Percentiles rank a stretch among this genome's conserved stretches.
phyloP scores from a whole-genome alignment of 2,113 vertebrate genomes.

The Zosterops lateralis region DNA sequence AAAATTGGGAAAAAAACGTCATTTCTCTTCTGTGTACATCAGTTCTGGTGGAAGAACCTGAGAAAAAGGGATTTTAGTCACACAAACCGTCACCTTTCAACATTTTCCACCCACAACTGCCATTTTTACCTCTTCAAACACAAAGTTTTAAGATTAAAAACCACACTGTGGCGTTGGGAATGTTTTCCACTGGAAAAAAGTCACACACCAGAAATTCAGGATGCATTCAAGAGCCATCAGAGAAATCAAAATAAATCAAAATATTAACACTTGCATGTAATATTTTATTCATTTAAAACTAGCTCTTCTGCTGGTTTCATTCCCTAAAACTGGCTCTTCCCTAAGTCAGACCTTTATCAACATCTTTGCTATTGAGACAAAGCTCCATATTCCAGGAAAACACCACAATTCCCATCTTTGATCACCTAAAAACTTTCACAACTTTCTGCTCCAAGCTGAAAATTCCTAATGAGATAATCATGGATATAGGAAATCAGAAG shows the following conservation, averaged over 20 bases:
- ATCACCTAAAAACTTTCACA: rapidly evolving
- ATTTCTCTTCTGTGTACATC: neutral
- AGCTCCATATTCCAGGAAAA: neutral
- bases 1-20: rapidly evolving
- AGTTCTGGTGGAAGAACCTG: neutral
- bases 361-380: rapidly evolving
- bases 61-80: neutral
- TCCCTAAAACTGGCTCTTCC: neutral
- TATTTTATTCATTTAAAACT: neutral
- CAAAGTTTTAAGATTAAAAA: neutral
- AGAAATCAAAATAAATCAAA: neutral
- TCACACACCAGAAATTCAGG: neutral
- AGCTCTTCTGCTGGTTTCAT: neutral
- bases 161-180: rapidly evolving
- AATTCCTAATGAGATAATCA: neutral
- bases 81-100: neutral
- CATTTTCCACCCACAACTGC: neutral
- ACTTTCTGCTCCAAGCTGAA: neutral
- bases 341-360: neutral
- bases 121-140: neutral
- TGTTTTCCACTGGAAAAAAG: neutral
- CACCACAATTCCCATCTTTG: rapidly evolving
- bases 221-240: neutral
- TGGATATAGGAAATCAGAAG: rapidly evolving
- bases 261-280: neutral